Evolutionary conservation across 2,113 vertebrate species (phyloP).

Genomic region (Madoqua kirkii): DNA sequence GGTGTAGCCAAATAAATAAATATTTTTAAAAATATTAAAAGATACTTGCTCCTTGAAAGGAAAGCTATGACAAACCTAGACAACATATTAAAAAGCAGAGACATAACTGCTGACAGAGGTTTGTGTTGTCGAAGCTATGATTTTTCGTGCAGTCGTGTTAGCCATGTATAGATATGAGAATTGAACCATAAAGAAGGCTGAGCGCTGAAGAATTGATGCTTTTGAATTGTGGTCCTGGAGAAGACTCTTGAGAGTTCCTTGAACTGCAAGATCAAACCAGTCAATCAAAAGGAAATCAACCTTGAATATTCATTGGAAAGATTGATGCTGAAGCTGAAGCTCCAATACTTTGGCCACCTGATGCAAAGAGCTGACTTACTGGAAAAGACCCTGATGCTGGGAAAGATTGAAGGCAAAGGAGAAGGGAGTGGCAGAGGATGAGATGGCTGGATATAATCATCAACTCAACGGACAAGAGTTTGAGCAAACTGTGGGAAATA

Average conservation of each 20-base stretch:
- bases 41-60: neutral
- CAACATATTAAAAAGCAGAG: neutral
- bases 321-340: neutral
- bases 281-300: neutral
- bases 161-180: neutral
- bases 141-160: neutral
- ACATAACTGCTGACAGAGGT: neutral
- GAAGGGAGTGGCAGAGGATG: neutral
- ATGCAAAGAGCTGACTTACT: neutral
- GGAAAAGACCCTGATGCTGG: neutral
- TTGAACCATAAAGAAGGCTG: neutral
- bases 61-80: neutral
- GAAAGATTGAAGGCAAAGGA: neutral
- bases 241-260: neutral
- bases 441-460: neutral
- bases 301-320: neutral
- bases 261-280: neutral
- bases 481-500: neutral
- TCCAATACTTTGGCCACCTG: neutral
- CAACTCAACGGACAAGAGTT: neutral
- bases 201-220: neutral
- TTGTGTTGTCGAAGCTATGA: neutral
- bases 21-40: neutral
- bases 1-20: neutral
- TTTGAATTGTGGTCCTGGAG: neutral